Base-by-base conservation (phyloP, 2,113 vertebrate species). In the Tiliqua scincoides region DNA sequence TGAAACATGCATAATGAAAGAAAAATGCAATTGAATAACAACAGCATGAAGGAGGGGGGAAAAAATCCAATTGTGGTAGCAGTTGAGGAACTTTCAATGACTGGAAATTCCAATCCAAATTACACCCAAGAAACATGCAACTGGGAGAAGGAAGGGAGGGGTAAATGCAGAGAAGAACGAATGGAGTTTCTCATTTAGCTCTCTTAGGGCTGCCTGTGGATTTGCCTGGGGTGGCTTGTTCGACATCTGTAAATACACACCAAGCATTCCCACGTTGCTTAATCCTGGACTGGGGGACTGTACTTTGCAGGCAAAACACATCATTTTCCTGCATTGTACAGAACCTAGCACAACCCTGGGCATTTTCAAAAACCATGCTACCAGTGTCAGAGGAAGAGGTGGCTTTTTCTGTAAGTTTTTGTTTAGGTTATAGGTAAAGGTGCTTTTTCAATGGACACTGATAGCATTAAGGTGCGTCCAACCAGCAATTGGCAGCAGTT, bases 71-170 rank as follows among this genome's bases (percentile, higher is more conserved):
- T 32, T 52, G 30, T 6, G 12, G 65, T 8, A 83, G 57, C 48
- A 2, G 0, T 65, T 57, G 73, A 54, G 35, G 30, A n/a, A 37
- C 77, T 88, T 74, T 63, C 74, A 63, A 8, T 71, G 75, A 87
- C 30, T 48, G 48, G 40, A 57, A 57, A 76, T 74, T 78, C 63
- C 89, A 61, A 80, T 82, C 30, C 40, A 35, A 88, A 79, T 59
- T 25, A 70, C 8, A 61, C 10, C 48, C 63, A 63, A 63, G 37
- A 76, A 90, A 63, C 18, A 89, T 12, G 17, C 57, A 54, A 88
- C 54, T 40, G 74, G 70, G 65, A 84, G 84, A 85, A 73, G 63
- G 61, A 25, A 0, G 0, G 74, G 85, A 84, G 70, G 40, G 48
- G 4, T 32, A 79, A 71, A 11, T 52, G 59, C 25, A 10, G 65